Evolutionary conservation across 2,888 invertebrate species (phyloP).

Genomic region (Pristionchus arcanus): DNA sequence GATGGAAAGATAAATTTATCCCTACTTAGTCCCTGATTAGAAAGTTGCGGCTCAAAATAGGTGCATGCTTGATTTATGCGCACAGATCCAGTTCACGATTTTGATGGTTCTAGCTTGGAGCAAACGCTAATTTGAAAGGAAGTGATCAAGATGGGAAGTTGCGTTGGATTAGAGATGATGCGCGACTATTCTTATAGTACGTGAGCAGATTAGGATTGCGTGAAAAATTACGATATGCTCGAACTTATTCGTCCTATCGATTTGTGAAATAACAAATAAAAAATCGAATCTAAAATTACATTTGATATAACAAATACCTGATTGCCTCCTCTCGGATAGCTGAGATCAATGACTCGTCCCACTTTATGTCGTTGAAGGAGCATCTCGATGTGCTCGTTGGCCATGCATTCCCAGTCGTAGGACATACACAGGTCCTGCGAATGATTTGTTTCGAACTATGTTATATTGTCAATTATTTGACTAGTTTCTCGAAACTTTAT

Average conservation of each 20-base stretch:
- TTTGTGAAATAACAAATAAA: too few species aligned
- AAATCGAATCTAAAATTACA: too few species aligned
- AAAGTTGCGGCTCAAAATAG: background rate
- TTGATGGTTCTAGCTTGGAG: slow-evolving; percentile 12
- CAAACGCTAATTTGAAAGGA: slow-evolving; percentile 12
- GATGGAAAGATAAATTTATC: background rate
- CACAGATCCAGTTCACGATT: background rate
- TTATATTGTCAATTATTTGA: background rate
- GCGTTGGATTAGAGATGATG: background rate
- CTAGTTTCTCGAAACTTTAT: background rate
- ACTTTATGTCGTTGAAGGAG: slow-evolving; percentile 72
- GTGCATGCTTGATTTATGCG: background rate
- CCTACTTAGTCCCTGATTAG: background rate
- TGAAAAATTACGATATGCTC: too few species aligned
- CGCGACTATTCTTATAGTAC: background rate
- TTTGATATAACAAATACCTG: too few species aligned
- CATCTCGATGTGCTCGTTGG: slow-evolving; percentile 78
- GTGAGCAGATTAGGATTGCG: background rate
- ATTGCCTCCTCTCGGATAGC: slow-evolving; percentile 76
- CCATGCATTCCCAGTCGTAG: slow-evolving; percentile 75
- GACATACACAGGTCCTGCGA: slow-evolving; percentile 68
- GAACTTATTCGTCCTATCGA: too few species aligned
- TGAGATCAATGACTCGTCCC: slow-evolving; percentile 73
- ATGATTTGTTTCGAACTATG: background rate
- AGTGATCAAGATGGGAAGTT: background rate